Evolutionary conservation across 2,797 vertebrate genomes (phyloP).

Genomic region (Mormyrus proboscirostris): DNA sequence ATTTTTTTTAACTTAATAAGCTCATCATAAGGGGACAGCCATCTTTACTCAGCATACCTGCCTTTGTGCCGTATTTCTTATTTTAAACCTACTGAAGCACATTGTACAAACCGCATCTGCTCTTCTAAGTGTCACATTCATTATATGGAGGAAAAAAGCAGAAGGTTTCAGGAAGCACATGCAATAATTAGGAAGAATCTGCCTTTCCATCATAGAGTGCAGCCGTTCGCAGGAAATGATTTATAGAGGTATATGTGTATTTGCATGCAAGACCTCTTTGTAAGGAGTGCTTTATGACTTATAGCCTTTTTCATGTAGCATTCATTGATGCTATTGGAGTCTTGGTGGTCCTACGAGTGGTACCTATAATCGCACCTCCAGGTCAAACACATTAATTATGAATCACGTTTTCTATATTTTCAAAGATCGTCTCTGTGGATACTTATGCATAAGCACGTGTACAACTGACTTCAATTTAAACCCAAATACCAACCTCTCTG

Average conservation of each 20-base stretch:
- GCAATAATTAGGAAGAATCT: background rate
- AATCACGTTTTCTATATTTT: background rate
- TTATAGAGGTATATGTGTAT: background rate
- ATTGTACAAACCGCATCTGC: background rate
- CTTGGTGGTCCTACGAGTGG: background rate
- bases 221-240: background rate
- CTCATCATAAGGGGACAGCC: background rate
- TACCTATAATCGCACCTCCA: background rate
- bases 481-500: background rate
- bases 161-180: background rate
- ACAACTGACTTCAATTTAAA: background rate
- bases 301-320: background rate
- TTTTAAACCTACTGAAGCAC: background rate
- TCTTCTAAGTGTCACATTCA: background rate
- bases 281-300: background rate
- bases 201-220: background rate
- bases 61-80: background rate
- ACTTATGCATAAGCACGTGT: background rate
- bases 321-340: background rate
- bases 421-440: background rate
- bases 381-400: conserved; percentile 15
- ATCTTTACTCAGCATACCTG: background rate
- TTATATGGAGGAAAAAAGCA: background rate
- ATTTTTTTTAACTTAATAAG: background rate
- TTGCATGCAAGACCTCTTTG: background rate